Conservation (phyloP, 35 echinoderm and acorn worm species). For the Patiria miniata region DNA sequence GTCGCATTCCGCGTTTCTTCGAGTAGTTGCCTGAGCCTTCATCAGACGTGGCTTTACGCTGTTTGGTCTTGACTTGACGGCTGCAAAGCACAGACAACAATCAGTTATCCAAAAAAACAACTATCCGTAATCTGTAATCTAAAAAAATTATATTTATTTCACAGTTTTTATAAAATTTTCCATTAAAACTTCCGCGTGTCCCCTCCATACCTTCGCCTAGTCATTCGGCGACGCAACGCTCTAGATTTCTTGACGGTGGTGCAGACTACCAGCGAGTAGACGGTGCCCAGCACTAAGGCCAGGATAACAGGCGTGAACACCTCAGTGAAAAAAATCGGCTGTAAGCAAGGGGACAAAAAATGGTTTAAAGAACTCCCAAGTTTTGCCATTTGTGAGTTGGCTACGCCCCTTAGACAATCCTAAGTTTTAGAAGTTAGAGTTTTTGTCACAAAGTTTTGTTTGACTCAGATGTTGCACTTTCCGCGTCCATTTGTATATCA, state of each 20-base stretch:
- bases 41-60: not conserved
- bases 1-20: constrained; percentile 7
- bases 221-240: constrained; percentile 39
- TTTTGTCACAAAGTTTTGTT: not conserved
- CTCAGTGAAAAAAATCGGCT: constrained; percentile 63
- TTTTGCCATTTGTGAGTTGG: not conserved
- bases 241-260: constrained; percentile 71
- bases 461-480: not conserved
- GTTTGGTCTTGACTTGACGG: not conserved
- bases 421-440: not conserved
- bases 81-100: not conserved
- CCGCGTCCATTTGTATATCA: too few species aligned
- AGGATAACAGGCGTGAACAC: constrained; percentile 78
- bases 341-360: not conserved
- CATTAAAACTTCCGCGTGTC: too few species aligned
- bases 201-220: not conserved
- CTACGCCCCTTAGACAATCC: too few species aligned
- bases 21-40: not conserved
- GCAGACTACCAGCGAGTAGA: constrained; percentile 88
- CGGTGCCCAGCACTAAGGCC: constrained; percentile 84
- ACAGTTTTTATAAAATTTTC: too few species aligned
- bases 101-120: too few species aligned
- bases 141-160: too few species aligned
- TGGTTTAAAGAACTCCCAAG: not conserved
- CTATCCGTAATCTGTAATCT: too few species aligned